These are phyloP conservation scores for Melolontha melolontha DNA, from an alignment of 2,888 invertebrate species.

Conservation along the genomic window DNA sequence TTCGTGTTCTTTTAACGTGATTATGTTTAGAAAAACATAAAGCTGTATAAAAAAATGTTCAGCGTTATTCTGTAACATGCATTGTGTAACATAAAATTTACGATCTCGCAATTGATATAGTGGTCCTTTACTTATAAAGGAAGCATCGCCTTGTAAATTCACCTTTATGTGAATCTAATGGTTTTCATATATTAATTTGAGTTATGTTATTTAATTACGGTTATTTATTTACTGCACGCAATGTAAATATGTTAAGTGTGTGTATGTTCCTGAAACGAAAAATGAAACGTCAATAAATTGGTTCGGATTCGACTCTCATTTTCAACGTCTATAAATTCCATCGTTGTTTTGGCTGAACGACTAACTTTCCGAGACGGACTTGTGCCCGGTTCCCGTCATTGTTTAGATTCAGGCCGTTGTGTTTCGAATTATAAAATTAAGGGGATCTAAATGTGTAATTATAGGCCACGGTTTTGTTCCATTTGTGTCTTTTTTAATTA, in stretches of 20 bases:
- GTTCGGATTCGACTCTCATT: conserved; percentile 10
- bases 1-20: conserved; percentile 16
- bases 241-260: conserved; percentile 22
- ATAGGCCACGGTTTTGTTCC: conserved; percentile 13
- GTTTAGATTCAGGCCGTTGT: conserved; percentile 15
- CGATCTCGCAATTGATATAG: conserved; percentile 28
- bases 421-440: conserved; percentile 20
- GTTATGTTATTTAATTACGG: conserved; percentile 28
- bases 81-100: conserved; percentile 35
- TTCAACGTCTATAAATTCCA: conserved; percentile 30
- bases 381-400: background rate
- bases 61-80: conserved; percentile 1
- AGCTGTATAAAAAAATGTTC: conserved; percentile 15
- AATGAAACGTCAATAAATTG: conserved; percentile 28
- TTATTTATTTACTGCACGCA: conserved; percentile 9
- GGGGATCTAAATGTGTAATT: conserved; percentile 21
- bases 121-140: conserved; percentile 26
- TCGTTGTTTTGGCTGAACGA: conserved; percentile 10
- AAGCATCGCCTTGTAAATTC: conserved; percentile 28
- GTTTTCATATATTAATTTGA: conserved; percentile 37
- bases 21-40: conserved; percentile 17
- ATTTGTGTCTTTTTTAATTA: conserved; percentile 26
- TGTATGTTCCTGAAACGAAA: conserved; percentile 27
- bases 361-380: conserved; percentile 1
- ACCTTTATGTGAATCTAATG: conserved; percentile 31